A percentile compares a stretch with the other conserved stretches of the same genome.
Conservation (phyloP, 2,113 vertebrate species). For the Seriola aureovittata region DNA sequence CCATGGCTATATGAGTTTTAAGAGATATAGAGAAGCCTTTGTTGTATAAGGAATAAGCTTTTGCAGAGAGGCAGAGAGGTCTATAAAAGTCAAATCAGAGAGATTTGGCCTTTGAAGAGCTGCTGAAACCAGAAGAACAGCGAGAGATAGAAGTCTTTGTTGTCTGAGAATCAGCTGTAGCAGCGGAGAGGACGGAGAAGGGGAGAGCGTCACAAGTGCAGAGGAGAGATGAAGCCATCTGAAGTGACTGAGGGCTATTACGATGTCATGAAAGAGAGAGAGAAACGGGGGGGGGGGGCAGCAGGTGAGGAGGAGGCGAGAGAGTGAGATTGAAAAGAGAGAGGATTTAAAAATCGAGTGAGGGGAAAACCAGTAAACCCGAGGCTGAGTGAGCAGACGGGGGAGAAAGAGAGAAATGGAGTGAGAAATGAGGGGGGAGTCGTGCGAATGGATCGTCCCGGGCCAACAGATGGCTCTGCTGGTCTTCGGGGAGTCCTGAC, state of each 20-base stretch:
- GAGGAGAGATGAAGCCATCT: conserved; percentile 39
- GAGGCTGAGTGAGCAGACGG: not conserved
- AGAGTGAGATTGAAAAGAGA: conserved; percentile 6
- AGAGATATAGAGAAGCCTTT: conserved; percentile 41
- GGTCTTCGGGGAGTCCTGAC: conserved; percentile 41
- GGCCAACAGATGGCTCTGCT: conserved; percentile 59
- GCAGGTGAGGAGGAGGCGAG: conserved; percentile 1
- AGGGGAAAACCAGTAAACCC: conserved; percentile 1
- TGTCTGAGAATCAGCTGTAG: conserved; percentile 28
- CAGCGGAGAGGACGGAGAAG: conserved; percentile 28
- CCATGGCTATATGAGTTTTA: conserved; percentile 31
- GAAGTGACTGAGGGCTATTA: conserved; percentile 36
- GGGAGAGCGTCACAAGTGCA: not conserved
- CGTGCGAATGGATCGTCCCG: not conserved
- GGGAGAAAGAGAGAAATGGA: conserved; percentile 3
- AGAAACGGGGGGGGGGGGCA: accelerated
- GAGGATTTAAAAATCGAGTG: conserved; percentile 17
- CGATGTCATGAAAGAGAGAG: accelerated
- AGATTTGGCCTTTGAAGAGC: conserved; percentile 53
- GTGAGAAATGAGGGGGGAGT: conserved; percentile 3
- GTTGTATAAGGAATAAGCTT: conserved; percentile 40
- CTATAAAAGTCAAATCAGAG: conserved; percentile 31
- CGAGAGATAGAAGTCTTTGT: conserved; percentile 38
- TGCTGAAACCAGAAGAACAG: conserved; percentile 3
- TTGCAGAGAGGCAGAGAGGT: conserved; percentile 34